Evolutionary conservation across 35 echinoderm and acorn worm genomes (phyloP).

Genomic region (Lytechinus variegatus): DNA sequence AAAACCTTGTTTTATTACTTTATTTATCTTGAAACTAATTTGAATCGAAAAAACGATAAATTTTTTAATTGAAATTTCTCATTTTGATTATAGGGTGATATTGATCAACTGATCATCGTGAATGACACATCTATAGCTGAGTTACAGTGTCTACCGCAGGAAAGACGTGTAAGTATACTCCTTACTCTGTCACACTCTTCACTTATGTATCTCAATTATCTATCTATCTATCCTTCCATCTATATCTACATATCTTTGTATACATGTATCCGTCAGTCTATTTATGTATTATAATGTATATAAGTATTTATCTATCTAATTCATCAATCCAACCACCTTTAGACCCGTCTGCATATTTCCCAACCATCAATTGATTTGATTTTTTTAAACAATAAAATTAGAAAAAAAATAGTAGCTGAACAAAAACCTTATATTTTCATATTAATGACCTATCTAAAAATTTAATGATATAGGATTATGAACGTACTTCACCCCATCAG

Average conservation of each 20-base stretch:
- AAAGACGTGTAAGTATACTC: slow-evolving; percentile 43
- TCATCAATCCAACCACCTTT: no score
- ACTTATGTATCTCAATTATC: not conserved
- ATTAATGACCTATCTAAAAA: no score
- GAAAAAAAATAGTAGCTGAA: no score
- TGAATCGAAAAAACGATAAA: not conserved
- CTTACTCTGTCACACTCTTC: not conserved
- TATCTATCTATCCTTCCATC: not conserved
- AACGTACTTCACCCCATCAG: no score
- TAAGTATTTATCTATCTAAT: not conserved
- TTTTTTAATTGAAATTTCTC: not conserved
- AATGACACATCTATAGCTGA: slow-evolving; percentile 39
- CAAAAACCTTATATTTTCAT: no score
- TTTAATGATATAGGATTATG: no score
- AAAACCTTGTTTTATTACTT: not conserved
- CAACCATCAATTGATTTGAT: no score
- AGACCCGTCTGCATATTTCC: no score
- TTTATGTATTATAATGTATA: not conserved
- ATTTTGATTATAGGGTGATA: slow-evolving; percentile 40
- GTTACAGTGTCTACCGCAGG: slow-evolving; percentile 27
- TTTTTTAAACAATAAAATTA: no score
- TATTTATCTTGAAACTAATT: not conserved
- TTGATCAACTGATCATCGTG: slow-evolving; percentile 56
- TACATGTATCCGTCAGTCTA: not conserved
- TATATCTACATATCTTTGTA: not conserved